Evolutionary conservation across 2,113 vertebrate genomes (phyloP).

Genomic region (Struthidea cinerea): DNA sequence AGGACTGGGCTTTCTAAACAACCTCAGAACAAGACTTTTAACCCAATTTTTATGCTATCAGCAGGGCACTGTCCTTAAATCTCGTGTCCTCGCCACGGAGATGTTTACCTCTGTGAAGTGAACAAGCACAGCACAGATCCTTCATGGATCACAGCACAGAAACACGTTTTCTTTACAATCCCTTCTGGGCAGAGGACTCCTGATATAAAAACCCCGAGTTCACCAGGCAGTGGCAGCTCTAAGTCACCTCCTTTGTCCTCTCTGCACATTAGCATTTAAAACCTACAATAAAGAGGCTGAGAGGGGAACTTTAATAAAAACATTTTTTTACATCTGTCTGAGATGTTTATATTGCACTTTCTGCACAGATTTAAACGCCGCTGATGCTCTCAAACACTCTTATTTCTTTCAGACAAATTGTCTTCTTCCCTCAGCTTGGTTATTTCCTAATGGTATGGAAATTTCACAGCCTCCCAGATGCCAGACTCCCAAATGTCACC

Average conservation of each 20-base stretch:
- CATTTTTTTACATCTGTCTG: neutral
- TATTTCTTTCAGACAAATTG: neutral
- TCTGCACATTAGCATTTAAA: slow-evolving; percentile 33
- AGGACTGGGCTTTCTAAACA: neutral
- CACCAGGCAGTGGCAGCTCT: neutral
- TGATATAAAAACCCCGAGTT: neutral
- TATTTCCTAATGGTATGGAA: neutral
- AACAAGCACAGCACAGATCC: neutral
- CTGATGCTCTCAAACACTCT: neutral
- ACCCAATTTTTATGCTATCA: neutral
- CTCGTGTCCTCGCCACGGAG: neutral
- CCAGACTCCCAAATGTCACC: neutral
- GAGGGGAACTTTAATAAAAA: slow-evolving; percentile 43
- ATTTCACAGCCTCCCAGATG: neutral
- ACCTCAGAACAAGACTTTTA: neutral
- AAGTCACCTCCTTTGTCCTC: slow-evolving; percentile 12
- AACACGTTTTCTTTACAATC: neutral
- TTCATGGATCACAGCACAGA: slow-evolving; percentile 24
- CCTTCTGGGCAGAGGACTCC: neutral
- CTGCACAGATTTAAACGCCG: neutral
- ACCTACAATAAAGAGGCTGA: slow-evolving; percentile 27
- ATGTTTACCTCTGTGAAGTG: neutral
- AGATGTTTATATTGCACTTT: neutral
- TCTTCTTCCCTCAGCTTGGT: neutral
- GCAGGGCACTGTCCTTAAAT: neutral